Evolutionary conservation across 2,113 vertebrate species (phyloP).

Genomic region (Aptenodytes forsteri): DNA sequence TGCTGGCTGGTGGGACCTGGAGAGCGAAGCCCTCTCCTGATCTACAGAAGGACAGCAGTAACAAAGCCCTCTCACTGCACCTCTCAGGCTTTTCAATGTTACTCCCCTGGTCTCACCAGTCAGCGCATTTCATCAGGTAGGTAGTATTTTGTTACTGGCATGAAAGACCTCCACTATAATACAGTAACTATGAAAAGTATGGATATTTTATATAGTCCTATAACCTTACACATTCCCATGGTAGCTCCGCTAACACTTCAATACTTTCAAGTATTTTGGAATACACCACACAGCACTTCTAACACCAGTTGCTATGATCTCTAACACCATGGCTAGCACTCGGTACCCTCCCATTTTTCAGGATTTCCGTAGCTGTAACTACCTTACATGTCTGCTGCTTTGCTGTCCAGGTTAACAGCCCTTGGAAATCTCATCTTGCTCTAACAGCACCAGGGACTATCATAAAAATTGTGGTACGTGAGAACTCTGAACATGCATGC

Average conservation of each 20-base stretch:
- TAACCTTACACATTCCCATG: fast-evolving
- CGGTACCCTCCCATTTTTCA: fast-evolving
- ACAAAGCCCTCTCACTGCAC: neutral
- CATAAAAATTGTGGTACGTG: fast-evolving
- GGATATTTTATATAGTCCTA: neutral
- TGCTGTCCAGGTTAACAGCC: too few relatives aligned
- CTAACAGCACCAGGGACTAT: neutral
- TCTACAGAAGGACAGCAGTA: neutral
- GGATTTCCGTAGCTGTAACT: neutral
- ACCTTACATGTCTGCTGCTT: too few relatives aligned
- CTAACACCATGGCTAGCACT: neutral
- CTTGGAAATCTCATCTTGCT: neutral
- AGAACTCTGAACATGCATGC: neutral
- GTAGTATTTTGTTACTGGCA: neutral
- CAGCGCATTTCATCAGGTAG: neutral
- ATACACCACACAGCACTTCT: neutral
- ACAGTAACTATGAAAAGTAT: neutral
- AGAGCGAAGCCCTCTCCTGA: neutral
- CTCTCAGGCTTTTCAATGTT: fast-evolving
- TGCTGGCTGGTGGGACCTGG: too few relatives aligned
- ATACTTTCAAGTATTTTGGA: neutral
- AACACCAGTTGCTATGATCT: neutral
- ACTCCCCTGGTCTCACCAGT: neutral
- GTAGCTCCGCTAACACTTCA: neutral
- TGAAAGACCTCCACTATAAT: neutral